phyloP scores from a whole-genome alignment of 1,140 invertebrate genomes.

The Drosophila dunni region DNA sequence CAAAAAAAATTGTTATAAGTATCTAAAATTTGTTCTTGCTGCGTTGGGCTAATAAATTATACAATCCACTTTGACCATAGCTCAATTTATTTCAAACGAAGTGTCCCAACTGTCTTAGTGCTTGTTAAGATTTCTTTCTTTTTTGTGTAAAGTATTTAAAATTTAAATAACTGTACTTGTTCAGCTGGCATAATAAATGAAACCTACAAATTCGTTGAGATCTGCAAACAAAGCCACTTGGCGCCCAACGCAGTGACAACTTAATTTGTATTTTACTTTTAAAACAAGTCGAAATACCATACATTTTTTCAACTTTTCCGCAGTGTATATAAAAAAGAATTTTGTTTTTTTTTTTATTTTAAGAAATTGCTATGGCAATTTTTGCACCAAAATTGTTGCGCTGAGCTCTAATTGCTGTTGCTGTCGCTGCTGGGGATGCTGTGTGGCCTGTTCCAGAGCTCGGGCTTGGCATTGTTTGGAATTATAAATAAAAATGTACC shows the following conservation, averaged over 20 bases:
- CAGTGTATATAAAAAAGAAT: constrained; percentile 1
- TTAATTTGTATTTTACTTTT: neutral
- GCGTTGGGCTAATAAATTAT: constrained; percentile 12
- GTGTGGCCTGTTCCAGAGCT: constrained; percentile 28
- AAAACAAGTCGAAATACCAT: neutral
- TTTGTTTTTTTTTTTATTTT: constrained; percentile 31
- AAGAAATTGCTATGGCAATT: constrained; percentile 58
- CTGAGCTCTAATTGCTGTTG: constrained; percentile 71
- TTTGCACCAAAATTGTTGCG: constrained; percentile 35
- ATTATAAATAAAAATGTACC: constrained; percentile 65
- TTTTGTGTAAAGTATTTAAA: neutral
- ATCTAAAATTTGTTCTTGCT: constrained; percentile 12
- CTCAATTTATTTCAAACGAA: constrained; percentile 9
- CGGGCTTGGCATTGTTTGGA: constrained; percentile 55
- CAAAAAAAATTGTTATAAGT: constrained; percentile 38
- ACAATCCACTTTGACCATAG: constrained; percentile 4
- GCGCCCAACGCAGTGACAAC: too few species aligned
- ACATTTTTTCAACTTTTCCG: neutral
- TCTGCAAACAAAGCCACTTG: neutral
- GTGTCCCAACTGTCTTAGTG: neutral
- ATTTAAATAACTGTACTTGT: neutral
- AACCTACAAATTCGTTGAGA: neutral
- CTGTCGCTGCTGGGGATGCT: constrained; percentile 62
- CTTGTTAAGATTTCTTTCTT: neutral
- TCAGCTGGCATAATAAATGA: neutral